Evolutionary conservation across 2,797 vertebrate species (phyloP), one percentile per base, ranked within the genome.

Genomic region (Eulemur mongoz): DNA sequence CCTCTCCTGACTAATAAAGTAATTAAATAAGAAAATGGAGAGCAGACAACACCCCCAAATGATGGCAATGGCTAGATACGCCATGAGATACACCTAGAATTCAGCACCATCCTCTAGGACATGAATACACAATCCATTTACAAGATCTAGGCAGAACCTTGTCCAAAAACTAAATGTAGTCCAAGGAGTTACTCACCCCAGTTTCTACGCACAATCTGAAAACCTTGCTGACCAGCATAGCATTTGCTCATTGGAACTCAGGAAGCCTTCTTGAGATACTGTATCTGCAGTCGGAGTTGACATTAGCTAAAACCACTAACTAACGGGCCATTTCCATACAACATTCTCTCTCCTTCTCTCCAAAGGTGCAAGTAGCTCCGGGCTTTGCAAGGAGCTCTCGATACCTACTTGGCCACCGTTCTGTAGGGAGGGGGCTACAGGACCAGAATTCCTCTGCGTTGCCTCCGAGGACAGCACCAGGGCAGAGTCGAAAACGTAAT

Each of bases 401-500:
- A 3, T 23, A n/a, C 20, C 38, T 40, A 30, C 4, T 11, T 45
- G 11, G 63, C 25, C 54, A 15, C 43, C 14, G 12, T 23, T 38
- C 57, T 76, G 23, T 23, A 76, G 63, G 81, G 61, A 80, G 52
- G 9, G 61, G n/a, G 40, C 4, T 70, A 2, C 0, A 32, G 43
- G 70, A 59, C 65, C 57, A 40, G 81, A 70, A 80, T 75, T 84
- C 50, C 90, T 14, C 8, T 48, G 1, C 1, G 57, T n/a, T 15
- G 3, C 57, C 7, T 5, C 69, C 27, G 59, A 86, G 61, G 76
- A 91, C 23, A 32, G 50, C 15, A 67, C 45, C 30, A 72, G 67
- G 67, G 69, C 63, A 83, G 70, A 86, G 86, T 9, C 54, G 10
- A 69, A 85, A 95, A 91, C 1, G 0, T 92, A 81, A 97, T 97